phyloP scores from a whole-genome alignment of 2,113 vertebrate genomes.

The Colaptes auratus region DNA sequence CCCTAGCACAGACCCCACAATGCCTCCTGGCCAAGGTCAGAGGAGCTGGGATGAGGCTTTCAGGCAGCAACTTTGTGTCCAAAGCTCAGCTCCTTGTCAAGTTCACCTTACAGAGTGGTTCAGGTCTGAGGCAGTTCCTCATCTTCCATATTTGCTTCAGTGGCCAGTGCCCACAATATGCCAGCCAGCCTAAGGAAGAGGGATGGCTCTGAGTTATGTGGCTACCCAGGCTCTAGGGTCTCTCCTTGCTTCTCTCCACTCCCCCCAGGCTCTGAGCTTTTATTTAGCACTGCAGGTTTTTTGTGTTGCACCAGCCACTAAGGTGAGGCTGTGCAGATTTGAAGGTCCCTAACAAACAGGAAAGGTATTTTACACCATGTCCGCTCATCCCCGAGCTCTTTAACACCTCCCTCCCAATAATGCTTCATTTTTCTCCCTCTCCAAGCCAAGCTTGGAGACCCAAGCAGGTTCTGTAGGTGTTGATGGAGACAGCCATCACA shows the following conservation, averaged over 20 bases:
- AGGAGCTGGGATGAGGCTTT: not conserved
- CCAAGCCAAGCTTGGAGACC: not conserved
- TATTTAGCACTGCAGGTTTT: not conserved
- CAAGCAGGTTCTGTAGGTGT: not conserved
- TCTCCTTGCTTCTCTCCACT: not conserved
- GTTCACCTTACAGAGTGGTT: not conserved
- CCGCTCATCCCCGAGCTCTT: not conserved
- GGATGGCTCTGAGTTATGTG: not conserved
- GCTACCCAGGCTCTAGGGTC: not conserved
- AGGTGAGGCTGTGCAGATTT: not conserved
- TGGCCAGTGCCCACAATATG: accelerated
- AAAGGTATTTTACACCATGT: not conserved
- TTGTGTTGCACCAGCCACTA: not conserved
- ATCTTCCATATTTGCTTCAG: not conserved
- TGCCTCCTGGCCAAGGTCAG: accelerated
- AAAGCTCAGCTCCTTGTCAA: not conserved
- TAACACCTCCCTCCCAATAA: not conserved
- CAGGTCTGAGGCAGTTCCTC: not conserved
- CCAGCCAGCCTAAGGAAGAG: not conserved
- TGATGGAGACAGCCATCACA: not conserved
- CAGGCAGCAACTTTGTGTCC: not conserved
- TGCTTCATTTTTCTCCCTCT: not conserved
- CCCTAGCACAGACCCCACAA: accelerated
- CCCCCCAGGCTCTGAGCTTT: not conserved
- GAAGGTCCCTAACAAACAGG: not conserved